A percentile compares a stretch with the other conserved stretches of the same genome.
Conservation (phyloP, 2,888 invertebrate genomes). For the Drosophila anomalata region DNA sequence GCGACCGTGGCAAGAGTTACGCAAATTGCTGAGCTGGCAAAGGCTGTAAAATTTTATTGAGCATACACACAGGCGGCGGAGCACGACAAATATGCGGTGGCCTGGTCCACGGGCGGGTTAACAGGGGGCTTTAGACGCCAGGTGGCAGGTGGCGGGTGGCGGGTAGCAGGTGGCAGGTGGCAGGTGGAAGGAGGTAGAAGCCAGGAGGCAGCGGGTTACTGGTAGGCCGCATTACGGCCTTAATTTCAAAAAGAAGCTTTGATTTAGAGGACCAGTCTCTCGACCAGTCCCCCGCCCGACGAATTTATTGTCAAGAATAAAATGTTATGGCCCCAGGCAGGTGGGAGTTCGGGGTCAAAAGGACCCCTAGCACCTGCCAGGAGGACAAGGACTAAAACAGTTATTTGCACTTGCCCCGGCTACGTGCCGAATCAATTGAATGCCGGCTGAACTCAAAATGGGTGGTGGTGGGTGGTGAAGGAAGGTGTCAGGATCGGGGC, state of each 20-base stretch:
- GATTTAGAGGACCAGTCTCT: conserved; percentile 55
- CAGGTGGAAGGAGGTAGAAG: no score
- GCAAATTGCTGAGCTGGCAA: conserved; percentile 79
- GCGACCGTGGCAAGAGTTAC: conserved; percentile 58
- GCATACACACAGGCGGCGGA: conserved; percentile 52
- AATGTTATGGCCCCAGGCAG: conserved; percentile 62
- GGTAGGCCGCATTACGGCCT: conserved; percentile 67
- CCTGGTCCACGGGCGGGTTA: conserved; percentile 5
- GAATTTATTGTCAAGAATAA: conserved; percentile 76
- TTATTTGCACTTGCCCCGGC: conserved; percentile 76
- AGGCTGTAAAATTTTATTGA: conserved; percentile 76
- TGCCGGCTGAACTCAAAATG: conserved; percentile 31
- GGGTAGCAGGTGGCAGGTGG: background rate
- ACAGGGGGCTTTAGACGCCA: background rate
- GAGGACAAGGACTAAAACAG: conserved; percentile 60
- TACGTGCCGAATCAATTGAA: conserved; percentile 78
- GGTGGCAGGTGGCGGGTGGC: background rate
- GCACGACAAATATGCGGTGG: conserved; percentile 54
- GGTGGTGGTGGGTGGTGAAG: background rate
- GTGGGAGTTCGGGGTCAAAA: background rate
- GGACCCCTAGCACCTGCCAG: conserved; percentile 5
- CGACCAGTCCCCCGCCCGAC: conserved; percentile 15
- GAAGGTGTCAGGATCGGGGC: conserved; percentile 2
- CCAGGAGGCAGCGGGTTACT: conserved; percentile 3
- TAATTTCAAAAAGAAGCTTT: conserved; percentile 64